phyloP scores from a whole-genome alignment of 2,797 vertebrate genomes.

The Luscinia megarhynchos region DNA sequence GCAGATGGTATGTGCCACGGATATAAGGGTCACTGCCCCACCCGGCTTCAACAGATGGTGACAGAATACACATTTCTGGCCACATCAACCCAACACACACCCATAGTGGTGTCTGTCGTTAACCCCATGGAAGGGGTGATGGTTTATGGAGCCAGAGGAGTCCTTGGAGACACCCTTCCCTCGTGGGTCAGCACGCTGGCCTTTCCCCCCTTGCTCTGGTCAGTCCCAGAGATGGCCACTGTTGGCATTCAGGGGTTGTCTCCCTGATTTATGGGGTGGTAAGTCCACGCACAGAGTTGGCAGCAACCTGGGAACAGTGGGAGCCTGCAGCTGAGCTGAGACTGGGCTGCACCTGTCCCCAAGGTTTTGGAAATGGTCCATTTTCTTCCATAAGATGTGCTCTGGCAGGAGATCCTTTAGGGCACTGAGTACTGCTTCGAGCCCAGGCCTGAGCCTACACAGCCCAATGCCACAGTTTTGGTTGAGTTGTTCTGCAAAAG shows the following conservation, averaged over 20 bases:
- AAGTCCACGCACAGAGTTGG: neutral
- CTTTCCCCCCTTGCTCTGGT: neutral
- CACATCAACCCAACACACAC: neutral
- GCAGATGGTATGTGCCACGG: too few species aligned
- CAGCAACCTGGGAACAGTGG: neutral
- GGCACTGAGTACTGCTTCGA: neutral
- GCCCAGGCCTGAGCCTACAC: neutral
- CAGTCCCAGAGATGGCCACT: neutral
- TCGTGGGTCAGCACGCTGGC: accelerated
- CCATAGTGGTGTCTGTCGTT: neutral
- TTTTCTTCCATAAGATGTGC: neutral
- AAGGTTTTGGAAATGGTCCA: neutral
- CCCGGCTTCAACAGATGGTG: too few species aligned
- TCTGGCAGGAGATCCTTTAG: neutral
- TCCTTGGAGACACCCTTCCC: neutral
- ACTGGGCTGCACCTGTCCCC: neutral
- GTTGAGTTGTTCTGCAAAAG: neutral
- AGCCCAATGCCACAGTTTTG: neutral
- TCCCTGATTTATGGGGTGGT: accelerated
- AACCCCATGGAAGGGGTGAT: neutral
- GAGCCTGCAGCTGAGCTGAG: neutral
- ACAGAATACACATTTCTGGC: too few species aligned
- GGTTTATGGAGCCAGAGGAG: neutral
- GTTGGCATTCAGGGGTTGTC: neutral
- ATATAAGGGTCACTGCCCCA: too few species aligned